Evolutionary conservation across 2,888 invertebrate species (phyloP).

Genomic region (Ennomos erosarius): DNA sequence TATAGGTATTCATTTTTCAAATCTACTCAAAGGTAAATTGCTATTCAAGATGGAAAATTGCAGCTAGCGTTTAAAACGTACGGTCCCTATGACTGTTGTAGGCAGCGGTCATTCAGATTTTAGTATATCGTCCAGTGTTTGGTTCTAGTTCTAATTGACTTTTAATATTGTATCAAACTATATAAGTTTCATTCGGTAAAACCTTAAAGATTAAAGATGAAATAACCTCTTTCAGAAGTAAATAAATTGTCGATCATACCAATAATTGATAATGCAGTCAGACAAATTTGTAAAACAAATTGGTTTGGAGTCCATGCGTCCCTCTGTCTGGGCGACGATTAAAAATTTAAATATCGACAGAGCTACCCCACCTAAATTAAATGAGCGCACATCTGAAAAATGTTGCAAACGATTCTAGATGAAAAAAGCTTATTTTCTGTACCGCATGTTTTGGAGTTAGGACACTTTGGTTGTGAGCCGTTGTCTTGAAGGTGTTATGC

Average conservation of each 20-base stretch:
- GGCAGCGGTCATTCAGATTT: too few relatives aligned
- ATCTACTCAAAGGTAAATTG: too few relatives aligned
- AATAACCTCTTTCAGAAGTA: neutral
- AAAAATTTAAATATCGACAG: constrained; percentile 82
- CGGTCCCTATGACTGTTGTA: too few relatives aligned
- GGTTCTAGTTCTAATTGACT: too few relatives aligned
- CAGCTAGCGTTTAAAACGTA: too few relatives aligned
- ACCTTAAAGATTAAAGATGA: too few relatives aligned
- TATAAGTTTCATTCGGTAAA: too few relatives aligned
- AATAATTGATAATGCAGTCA: constrained; percentile 48
- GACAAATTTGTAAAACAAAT: constrained; percentile 76
- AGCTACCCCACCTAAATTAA: constrained; percentile 75
- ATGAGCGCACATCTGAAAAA: constrained; percentile 69
- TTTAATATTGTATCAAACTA: too few relatives aligned
- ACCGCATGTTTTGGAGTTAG: constrained; percentile 40
- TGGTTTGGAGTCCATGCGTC: constrained; percentile 60
- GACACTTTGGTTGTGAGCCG: constrained; percentile 47
- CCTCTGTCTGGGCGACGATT: constrained; percentile 71
- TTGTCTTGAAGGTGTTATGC: constrained; percentile 48
- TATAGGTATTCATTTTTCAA: too few relatives aligned
- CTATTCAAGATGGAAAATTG: too few relatives aligned
- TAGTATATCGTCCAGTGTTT: too few relatives aligned
- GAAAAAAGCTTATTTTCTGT: constrained; percentile 49
- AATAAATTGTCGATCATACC: constrained; percentile 32
- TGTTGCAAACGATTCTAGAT: constrained; percentile 44